These are phyloP conservation scores for Fregetta grallaria DNA, from an alignment of 2,113 vertebrate genomes.

Conservation along the genomic window DNA sequence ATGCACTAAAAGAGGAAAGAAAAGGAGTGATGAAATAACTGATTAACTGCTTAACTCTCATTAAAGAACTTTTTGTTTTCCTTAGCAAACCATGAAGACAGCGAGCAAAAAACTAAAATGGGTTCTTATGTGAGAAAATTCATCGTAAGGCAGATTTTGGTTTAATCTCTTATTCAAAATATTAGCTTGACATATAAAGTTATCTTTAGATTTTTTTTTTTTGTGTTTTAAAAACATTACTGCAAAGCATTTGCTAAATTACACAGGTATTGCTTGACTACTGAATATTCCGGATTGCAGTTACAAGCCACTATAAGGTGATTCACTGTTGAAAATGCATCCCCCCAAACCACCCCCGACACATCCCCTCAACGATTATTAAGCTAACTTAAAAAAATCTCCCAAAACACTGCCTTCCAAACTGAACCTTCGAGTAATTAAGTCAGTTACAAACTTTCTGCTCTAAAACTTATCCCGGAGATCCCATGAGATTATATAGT, in stretches of 20 bases:
- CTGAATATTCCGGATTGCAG: neutral
- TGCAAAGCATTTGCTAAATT: neutral
- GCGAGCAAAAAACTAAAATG: neutral
- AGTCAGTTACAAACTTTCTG: neutral
- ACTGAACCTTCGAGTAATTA: neutral
- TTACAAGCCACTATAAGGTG: neutral
- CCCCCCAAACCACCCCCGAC: neutral
- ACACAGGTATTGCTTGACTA: neutral
- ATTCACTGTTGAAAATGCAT: neutral
- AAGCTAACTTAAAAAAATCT: neutral
- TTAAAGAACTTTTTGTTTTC: neutral
- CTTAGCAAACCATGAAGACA: neutral
- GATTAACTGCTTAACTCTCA: neutral
- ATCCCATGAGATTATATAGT: neutral
- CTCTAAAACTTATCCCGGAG: neutral
- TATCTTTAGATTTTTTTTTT: neutral
- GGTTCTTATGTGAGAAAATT: neutral
- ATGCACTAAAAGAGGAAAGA: slow-evolving; percentile 79
- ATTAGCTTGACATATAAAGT: neutral
- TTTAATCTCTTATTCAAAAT: neutral
- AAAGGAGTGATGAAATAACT: neutral
- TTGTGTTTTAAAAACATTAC: neutral
- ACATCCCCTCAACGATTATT: accelerated
- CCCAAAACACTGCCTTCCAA: neutral
- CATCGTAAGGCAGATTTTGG: neutral